Conservation (phyloP, 2,797 vertebrate species). For the Tachyglossus aculeatus region DNA sequence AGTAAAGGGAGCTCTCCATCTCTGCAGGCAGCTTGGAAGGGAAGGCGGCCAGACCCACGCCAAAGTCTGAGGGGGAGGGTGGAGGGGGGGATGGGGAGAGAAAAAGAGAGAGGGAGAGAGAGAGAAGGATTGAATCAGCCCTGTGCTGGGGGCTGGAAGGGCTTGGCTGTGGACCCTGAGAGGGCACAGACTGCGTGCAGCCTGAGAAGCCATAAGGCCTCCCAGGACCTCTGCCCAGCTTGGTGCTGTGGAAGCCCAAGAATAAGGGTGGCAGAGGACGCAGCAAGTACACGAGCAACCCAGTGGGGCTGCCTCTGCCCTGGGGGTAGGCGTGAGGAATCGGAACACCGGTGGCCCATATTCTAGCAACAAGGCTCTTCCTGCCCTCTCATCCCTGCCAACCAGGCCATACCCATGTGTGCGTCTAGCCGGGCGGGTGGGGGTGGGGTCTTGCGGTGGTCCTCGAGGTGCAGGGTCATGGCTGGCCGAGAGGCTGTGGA, state of each 20-base stretch:
- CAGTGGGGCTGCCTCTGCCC: too few relatives aligned
- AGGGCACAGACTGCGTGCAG: too few relatives aligned
- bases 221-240: too few relatives aligned
- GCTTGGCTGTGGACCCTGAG: too few relatives aligned
- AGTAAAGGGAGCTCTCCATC: conserved; percentile 66
- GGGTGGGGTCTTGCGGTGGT: conserved; percentile 74
- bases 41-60: conserved; percentile 52
- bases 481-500: conserved; percentile 80
- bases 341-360: too few relatives aligned
- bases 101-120: too few relatives aligned
- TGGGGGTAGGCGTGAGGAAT: too few relatives aligned
- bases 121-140: neutral
- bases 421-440: conserved; percentile 52
- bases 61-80: conserved; percentile 60
- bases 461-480: conserved; percentile 87
- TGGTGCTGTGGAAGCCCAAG: neutral
- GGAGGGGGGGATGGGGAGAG: too few relatives aligned
- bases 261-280: rapidly evolving
- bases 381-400: neutral
- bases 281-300: too few relatives aligned
- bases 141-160: too few relatives aligned
- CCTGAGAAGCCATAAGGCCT: too few relatives aligned
- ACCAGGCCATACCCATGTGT: conserved; percentile 58
- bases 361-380: too few relatives aligned
- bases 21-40: conserved; percentile 65